Base-by-base conservation (phyloP, 2,113 vertebrate species). In the Oncorhynchus mykiss region DNA sequence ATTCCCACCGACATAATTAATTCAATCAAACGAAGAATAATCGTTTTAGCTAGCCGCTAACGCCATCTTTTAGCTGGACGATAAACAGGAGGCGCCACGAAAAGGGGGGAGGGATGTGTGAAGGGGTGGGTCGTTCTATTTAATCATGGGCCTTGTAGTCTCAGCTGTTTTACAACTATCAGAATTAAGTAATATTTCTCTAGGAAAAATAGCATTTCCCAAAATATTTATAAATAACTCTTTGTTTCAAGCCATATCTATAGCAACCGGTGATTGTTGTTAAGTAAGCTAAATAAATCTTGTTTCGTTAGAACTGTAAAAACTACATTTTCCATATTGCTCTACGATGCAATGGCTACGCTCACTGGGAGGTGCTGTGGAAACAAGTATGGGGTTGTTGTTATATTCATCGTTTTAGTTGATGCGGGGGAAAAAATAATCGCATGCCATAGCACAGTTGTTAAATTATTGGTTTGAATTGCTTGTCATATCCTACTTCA, bases 41-140 rank as follows among this genome's bases (percentile, higher is more conserved):
- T 90, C 92, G 89, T 72, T 87, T 88, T 85, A 77, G 85, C 84
- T 93, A 93, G 90, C 89, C 85, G 89, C 91, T 90, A 92, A 91
- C 92, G 93, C 93, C 93, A 94, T 94, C 92, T 94, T 54, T 94
- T 93, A 90, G 90, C 87, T 90, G 85, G 91, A 89, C 89, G 86
- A 91, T 89, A 91, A 91, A 92, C 89, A 84, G 88, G 91, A 77
- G 80, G 83, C 80, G 88, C 60, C 0, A 69, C 81, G 79, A 65
- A 66, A 57, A 74, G 85, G 87, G 83, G 79, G 86, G 85, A 79
- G 84, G 72, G 78, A 72, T 73, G 77, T 73, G 22, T 39, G 59
- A 73, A 64, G 84, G 81, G 83, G 86, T 27, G 78, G 79, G 67
- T 54, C 45, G 6, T 14, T 49, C 22, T 4, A 49, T 72, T n/a